Evolutionary conservation across 1,140 invertebrate species (phyloP).

Genomic region (Platyscapa corneri): DNA sequence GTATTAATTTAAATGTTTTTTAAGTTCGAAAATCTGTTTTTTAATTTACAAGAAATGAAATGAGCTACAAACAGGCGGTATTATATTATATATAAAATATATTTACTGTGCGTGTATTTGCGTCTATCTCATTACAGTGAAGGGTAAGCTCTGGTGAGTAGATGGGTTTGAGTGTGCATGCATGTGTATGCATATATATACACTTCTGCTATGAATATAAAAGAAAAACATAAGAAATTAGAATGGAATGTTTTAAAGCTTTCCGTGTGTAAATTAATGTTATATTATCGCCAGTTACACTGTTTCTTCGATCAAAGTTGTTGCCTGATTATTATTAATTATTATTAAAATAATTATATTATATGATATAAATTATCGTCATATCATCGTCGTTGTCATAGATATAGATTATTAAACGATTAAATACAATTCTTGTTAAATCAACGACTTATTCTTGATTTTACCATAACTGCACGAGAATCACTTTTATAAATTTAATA

Average conservation of each 20-base stretch:
- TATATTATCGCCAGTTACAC: slow-evolving; percentile 54
- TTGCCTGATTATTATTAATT: slow-evolving; percentile 57
- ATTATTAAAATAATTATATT: slow-evolving; percentile 52
- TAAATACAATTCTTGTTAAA: slow-evolving; percentile 55
- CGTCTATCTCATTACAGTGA: background rate
- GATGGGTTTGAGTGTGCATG: slow-evolving; percentile 9
- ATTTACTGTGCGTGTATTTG: background rate
- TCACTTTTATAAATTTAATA: background rate
- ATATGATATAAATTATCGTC: slow-evolving; percentile 53
- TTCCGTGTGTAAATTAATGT: slow-evolving; percentile 56
- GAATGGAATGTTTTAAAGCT: slow-evolving; percentile 56
- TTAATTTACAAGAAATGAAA: slow-evolving; percentile 37
- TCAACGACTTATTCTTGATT: slow-evolving; percentile 36
- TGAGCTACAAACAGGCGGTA: slow-evolving; percentile 50
- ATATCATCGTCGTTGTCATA: slow-evolving; percentile 55
- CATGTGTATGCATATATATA: slow-evolving; percentile 41
- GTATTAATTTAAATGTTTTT: slow-evolving; percentile 39
- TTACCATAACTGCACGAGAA: background rate
- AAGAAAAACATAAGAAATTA: slow-evolving; percentile 50
- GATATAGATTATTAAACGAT: slow-evolving; percentile 52
- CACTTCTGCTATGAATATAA: slow-evolving; percentile 34
- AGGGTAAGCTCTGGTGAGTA: background rate
- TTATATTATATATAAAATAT: slow-evolving; percentile 50
- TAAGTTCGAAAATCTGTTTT: slow-evolving; percentile 30
- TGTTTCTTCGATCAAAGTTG: slow-evolving; percentile 57